Evolutionary conservation across 2,888 invertebrate genomes (phyloP).

Genomic region (Meloe dianella): DNA sequence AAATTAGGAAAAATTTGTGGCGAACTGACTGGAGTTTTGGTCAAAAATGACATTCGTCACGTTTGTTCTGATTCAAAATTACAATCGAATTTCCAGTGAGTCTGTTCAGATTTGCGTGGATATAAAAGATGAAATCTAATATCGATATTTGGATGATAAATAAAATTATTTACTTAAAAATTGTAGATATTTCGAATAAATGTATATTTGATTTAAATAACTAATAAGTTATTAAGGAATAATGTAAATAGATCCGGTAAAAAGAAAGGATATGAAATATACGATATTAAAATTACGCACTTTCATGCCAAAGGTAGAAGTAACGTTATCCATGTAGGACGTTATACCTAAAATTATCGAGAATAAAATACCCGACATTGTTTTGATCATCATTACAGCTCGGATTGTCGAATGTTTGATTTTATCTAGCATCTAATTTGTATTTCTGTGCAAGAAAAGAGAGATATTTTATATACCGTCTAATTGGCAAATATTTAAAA

Average conservation of each 20-base stretch:
- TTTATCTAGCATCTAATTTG: slow-evolving; percentile 18
- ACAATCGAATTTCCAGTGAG: slow-evolving; percentile 37
- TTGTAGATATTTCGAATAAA: slow-evolving; percentile 56
- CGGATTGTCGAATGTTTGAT: too few relatives aligned
- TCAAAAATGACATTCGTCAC: not conserved
- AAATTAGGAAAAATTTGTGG: slow-evolving; percentile 37
- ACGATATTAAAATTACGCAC: slow-evolving; percentile 60
- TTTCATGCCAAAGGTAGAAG: slow-evolving; percentile 61
- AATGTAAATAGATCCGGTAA: slow-evolving; percentile 55
- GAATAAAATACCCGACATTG: too few relatives aligned
- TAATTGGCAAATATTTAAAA: slow-evolving; percentile 45
- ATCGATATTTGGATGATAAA: not conserved
- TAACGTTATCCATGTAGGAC: slow-evolving; percentile 59
- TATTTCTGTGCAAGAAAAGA: slow-evolving; percentile 32
- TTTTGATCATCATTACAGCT: slow-evolving; percentile 44
- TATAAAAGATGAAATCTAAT: slow-evolving; percentile 32
- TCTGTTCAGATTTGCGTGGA: slow-evolving; percentile 34
- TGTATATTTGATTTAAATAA: slow-evolving; percentile 55
- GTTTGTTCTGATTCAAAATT: slow-evolving; percentile 2
- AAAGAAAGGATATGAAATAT: slow-evolving; percentile 60
- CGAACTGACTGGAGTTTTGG: slow-evolving; percentile 41
- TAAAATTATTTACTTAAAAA: slow-evolving; percentile 40
- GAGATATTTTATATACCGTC: slow-evolving; percentile 53
- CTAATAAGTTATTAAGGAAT: slow-evolving; percentile 48
- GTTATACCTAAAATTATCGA: slow-evolving; percentile 36